Percentiles rank a stretch among this genome's conserved stretches.
phyloP scores from a whole-genome alignment of 2,113 vertebrate species.

The Boleophthalmus pectinirostris region DNA sequence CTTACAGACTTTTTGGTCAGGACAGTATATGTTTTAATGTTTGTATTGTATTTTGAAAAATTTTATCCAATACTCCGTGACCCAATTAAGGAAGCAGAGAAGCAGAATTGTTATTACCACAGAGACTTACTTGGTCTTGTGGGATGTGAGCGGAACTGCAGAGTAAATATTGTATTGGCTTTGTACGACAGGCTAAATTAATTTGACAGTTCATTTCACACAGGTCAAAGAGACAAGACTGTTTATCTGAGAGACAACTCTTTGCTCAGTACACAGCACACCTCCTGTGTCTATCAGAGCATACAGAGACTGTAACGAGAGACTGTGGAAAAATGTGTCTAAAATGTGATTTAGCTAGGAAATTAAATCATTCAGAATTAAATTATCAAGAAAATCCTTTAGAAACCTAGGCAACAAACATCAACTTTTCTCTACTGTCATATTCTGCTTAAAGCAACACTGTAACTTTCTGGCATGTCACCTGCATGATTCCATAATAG shows the following conservation, averaged over 20 bases:
- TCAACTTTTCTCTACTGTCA: no score
- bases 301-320: slow-evolving; percentile 8
- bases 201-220: slow-evolving; percentile 7
- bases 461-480: no score
- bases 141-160: neutral
- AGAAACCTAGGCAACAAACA: no score
- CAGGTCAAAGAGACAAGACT: slow-evolving; percentile 2
- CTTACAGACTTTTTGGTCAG: no score
- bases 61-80: neutral
- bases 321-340: neutral
- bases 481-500: no score
- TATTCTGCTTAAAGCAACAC: no score
- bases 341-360: neutral
- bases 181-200: neutral
- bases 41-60: no score
- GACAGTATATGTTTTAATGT: no score
- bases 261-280: slow-evolving; percentile 4
- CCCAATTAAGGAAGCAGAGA: neutral
- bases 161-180: slow-evolving; percentile 1
- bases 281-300: neutral
- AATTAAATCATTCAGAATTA: neutral
- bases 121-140: neutral
- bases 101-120: neutral
- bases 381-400: neutral
- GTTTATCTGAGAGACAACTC: neutral